phyloP scores from a whole-genome alignment of 2,113 vertebrate genomes.

The Narcine bancroftii region DNA sequence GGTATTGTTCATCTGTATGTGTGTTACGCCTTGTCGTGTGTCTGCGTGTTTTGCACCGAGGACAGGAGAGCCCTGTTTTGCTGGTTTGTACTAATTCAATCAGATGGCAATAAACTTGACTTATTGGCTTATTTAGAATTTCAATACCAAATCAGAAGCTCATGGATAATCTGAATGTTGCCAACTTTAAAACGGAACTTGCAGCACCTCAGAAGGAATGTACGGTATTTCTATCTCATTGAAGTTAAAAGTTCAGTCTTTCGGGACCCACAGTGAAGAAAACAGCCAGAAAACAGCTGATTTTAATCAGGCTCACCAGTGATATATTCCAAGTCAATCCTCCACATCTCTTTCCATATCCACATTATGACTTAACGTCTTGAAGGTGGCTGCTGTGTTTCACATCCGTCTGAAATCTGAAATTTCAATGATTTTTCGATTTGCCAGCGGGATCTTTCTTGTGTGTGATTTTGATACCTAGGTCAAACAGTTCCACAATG shows the following conservation, averaged over 20 bases:
- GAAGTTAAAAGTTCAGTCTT: background rate
- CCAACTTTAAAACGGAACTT: conserved; percentile 14
- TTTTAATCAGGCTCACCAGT: conserved; percentile 25
- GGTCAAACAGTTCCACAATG: background rate
- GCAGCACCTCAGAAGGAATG: background rate
- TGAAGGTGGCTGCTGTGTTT: background rate
- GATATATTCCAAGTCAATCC: conserved; percentile 24
- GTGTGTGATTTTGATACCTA: background rate
- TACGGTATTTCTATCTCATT: background rate
- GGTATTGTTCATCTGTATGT: no score
- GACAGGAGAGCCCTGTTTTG: no score
- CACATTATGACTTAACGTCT: background rate
- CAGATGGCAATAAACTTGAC: no score
- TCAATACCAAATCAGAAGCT: background rate
- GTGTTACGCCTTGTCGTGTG: no score
- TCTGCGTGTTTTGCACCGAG: no score
- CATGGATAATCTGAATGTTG: background rate
- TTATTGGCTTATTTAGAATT: background rate
- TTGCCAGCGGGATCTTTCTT: background rate
- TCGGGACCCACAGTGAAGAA: background rate
- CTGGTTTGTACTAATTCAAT: no score
- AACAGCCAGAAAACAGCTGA: background rate
- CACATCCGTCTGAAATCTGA: background rate
- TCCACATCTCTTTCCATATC: background rate
- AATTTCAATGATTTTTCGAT: background rate